A percentile compares a stretch with the other conserved stretches of the same genome.
Conservation (phyloP, 37 sponge, comb jelly and placozoan species). For the Bolinopsis microptera region DNA sequence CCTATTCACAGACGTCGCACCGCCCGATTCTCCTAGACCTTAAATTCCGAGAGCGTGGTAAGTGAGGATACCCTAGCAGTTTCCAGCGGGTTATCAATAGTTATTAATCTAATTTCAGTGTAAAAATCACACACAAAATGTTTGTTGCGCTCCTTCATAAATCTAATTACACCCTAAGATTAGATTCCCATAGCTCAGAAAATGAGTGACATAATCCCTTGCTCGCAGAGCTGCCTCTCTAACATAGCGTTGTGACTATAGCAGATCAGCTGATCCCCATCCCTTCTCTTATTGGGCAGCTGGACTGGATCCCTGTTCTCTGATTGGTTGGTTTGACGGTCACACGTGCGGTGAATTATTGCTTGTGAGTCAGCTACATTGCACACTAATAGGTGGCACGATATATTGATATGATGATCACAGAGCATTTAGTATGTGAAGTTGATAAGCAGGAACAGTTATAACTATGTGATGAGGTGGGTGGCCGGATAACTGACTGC, state of each 20-base stretch:
- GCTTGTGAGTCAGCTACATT: neutral
- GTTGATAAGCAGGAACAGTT: no score
- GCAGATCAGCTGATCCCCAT: neutral
- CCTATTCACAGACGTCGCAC: no score
- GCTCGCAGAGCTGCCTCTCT: neutral
- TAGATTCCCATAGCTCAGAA: neutral
- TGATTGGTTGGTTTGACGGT: neutral
- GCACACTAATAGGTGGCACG: neutral
- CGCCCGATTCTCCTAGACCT: no score
- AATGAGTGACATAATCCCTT: neutral
- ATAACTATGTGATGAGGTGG: no score
- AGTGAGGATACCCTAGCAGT: no score
- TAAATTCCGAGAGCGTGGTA: no score
- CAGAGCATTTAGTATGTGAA: no score
- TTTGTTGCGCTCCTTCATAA: neutral
- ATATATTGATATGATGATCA: neutral
- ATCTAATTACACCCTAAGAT: neutral
- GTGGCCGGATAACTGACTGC: no score
- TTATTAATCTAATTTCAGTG: neutral
- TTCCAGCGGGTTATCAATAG: no score
- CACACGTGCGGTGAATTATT: neutral
- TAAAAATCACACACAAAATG: neutral
- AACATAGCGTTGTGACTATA: neutral
- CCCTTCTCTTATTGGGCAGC: neutral
- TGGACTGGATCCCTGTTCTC: neutral